Percentiles rank a stretch among this genome's conserved stretches.
Conservation (phyloP, 2,797 vertebrate species). For the Xenopus petersii region DNA sequence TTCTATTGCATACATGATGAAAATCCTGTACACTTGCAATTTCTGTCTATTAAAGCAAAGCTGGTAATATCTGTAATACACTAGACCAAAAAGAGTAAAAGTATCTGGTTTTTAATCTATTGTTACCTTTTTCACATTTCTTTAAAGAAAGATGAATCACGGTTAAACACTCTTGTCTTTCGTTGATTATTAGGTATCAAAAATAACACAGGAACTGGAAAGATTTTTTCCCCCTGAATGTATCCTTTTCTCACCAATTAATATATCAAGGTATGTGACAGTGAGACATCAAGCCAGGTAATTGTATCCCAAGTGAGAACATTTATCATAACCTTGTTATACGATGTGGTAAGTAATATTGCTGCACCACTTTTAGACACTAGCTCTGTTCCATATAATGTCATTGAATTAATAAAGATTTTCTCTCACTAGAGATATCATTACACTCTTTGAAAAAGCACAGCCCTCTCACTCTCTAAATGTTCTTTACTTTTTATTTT, state of each 20-base stretch:
- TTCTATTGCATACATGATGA: too few relatives aligned
- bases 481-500: not conserved
- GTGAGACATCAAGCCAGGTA: not conserved
- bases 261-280: not conserved
- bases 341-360: not conserved
- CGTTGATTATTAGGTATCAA: not conserved
- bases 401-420: conserved; percentile 1
- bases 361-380: not conserved
- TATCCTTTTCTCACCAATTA: not conserved
- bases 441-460: not conserved
- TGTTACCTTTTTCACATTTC: not conserved
- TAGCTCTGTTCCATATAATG: not conserved
- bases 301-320: conserved; percentile 3
- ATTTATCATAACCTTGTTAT: conserved; percentile 3
- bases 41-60: too few relatives aligned
- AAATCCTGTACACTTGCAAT: too few relatives aligned
- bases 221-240: not conserved
- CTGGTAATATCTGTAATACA: too few relatives aligned
- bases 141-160: not conserved
- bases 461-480: not conserved
- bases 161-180: not conserved
- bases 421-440: conserved; percentile 4
- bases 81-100: not conserved
- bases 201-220: not conserved
- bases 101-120: not conserved